phyloP scores from a whole-genome alignment of 2,888 invertebrate genomes.

The Caenorhabditis plicata region DNA sequence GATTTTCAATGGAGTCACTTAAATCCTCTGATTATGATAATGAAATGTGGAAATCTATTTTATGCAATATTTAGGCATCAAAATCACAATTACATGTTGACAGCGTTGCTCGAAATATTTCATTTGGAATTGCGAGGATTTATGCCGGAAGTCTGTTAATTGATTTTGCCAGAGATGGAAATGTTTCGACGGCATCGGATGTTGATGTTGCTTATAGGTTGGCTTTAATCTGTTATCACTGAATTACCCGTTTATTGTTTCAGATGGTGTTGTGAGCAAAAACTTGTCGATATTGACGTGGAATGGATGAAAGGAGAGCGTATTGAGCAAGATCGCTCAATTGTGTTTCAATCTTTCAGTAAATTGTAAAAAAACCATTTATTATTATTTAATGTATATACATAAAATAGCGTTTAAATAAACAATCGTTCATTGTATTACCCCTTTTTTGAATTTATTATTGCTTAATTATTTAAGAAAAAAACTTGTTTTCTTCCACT shows the following conservation, averaged over 20 bases:
- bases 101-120: conserved; percentile 69
- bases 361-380: background rate
- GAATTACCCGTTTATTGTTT: background rate
- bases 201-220: conserved; percentile 45
- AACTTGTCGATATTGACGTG: conserved; percentile 36
- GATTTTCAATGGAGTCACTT: too few relatives aligned
- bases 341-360: conserved; percentile 50
- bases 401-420: too few relatives aligned
- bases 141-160: conserved; percentile 66
- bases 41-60: too few relatives aligned
- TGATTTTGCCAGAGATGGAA: conserved; percentile 64
- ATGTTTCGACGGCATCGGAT: conserved; percentile 38
- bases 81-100: too few relatives aligned
- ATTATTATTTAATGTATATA: too few relatives aligned
- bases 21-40: too few relatives aligned
- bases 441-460: too few relatives aligned
- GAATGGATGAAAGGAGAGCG: conserved; percentile 37
- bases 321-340: conserved; percentile 36
- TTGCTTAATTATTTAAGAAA: too few relatives aligned
- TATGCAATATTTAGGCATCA: too few relatives aligned
- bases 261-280: conserved; percentile 46
- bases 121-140: conserved; percentile 68
- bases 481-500: too few relatives aligned
- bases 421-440: too few relatives aligned
- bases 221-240: background rate